Evolutionary conservation across 2,113 vertebrate genomes (phyloP), one percentile per base, ranked within the genome.

Genomic region (Bucco capensis): DNA sequence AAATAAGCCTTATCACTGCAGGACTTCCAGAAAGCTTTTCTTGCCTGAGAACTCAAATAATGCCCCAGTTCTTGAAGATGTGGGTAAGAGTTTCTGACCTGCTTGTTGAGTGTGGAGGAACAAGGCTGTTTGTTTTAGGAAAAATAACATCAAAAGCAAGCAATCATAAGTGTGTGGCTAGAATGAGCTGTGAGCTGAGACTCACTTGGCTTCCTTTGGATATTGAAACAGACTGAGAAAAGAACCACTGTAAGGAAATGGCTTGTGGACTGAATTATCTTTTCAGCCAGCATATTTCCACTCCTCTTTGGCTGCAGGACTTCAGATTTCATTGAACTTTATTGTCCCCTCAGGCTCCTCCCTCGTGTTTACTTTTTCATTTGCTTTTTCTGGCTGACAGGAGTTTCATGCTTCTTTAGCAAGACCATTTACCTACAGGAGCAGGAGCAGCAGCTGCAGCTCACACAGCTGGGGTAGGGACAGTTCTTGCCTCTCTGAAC

Each of bases 291-390:
- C 40, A 54, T 47, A 5, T 85, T 86, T 69, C 88, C 72, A 88
- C 73, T 91, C 81, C 92, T 88, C 70, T 82, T 94, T 64, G 28
- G 64, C 94, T 95, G 50, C 56, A n/a, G 61, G 92, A 96, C 97
- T 97, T 98, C 97, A 94, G 89, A 97, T 98, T 98, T 98, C 98
- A 96, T 92, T 94, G 80, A 96, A 89, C 92, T 93, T 88, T 94
- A 94, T 72, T 89, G 83, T 96, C 92, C 96, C 69, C 35, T 24
- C 56, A 17, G 28, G 86, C 97, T 93, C 97, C 97, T 86, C 98
- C 98, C 93, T 95, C 74, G 15, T 98, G 97, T 99, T 99, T 98
- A 98, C 98, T 97, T 98, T 98, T 98, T 97, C 96, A 6, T 92
- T 95, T 95, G 89, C 97, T 97, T 96, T 98, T 98, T 97, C 98